Conservation (phyloP, 2,888 invertebrate species). For the Galerucella pusilla region DNA sequence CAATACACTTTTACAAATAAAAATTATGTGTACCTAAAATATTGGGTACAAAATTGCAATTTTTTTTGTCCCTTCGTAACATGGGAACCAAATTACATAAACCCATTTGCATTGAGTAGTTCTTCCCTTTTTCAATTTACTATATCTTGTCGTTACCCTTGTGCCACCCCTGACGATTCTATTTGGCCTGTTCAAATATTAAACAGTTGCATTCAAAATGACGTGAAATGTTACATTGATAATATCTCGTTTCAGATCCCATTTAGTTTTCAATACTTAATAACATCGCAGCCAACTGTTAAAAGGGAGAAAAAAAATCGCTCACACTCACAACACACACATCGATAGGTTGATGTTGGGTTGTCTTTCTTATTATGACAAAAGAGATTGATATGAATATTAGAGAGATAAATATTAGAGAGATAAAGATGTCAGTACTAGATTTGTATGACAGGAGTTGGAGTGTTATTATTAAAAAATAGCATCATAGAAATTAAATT, state of each 20-base stretch:
- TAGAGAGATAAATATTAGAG: not conserved
- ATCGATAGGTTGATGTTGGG: not conserved
- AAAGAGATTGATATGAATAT: conserved; percentile 12
- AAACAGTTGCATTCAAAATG: conserved; percentile 54
- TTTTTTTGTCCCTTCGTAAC: too few relatives aligned
- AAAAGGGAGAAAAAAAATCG: conserved; percentile 16
- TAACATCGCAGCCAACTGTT: conserved; percentile 32
- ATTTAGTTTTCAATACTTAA: conserved; percentile 39
- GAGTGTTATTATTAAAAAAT: not conserved
- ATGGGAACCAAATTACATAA: too few relatives aligned
- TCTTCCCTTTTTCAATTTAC: not conserved
- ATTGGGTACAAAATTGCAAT: too few relatives aligned
- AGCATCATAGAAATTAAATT: too few relatives aligned
- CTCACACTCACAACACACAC: not conserved
- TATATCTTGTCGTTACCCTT: conserved; percentile 1
- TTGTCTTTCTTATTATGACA: conserved; percentile 9
- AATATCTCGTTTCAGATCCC: conserved; percentile 48
- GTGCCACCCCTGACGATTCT: conserved; percentile 47
- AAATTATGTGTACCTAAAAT: too few relatives aligned
- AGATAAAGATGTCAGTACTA: not conserved
- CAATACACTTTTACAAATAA: too few relatives aligned
- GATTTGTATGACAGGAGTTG: not conserved
- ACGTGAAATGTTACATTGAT: conserved; percentile 48
- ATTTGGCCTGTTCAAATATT: conserved; percentile 60
- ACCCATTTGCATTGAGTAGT: too few relatives aligned